Percentiles rank a stretch among this genome's conserved stretches.
phyloP scores from a whole-genome alignment of 2,113 vertebrate species.

The Todiramphus chloris region DNA sequence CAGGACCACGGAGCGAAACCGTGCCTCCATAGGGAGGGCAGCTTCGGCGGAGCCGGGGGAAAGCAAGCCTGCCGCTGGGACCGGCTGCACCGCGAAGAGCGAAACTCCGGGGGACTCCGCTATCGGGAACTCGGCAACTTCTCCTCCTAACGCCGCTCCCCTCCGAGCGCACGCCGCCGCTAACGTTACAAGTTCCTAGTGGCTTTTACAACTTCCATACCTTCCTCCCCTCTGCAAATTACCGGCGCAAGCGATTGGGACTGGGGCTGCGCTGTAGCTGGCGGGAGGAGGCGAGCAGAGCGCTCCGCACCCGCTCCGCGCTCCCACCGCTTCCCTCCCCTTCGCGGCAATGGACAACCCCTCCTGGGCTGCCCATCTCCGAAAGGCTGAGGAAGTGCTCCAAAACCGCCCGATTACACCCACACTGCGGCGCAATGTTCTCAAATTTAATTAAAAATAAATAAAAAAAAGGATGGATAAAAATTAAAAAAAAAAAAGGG shows the following conservation, averaged over 20 bases:
- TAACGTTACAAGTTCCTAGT: not conserved
- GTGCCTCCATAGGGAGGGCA: not conserved
- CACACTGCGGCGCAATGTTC: not conserved
- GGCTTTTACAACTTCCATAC: not conserved
- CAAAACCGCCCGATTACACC: not conserved
- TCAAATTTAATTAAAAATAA: not conserved
- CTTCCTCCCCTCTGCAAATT: not conserved
- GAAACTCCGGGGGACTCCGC: not conserved
- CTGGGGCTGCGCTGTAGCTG: not conserved
- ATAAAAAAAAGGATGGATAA: too few relatives aligned
- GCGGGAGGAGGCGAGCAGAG: not conserved
- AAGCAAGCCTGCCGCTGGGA: not conserved
- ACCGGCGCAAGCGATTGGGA: not conserved
- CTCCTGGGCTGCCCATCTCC: not conserved
- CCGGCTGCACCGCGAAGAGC: not conserved
- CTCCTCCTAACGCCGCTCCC: not conserved
- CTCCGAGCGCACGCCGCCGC: not conserved
- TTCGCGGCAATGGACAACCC: not conserved
- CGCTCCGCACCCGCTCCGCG: not conserved
- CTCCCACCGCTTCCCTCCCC: not conserved
- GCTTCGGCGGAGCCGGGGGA: not conserved
- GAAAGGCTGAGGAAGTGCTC: not conserved
- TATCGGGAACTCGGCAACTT: not conserved
- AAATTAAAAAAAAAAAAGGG: accelerated
- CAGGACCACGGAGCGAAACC: not conserved